A percentile compares a stretch with the other conserved stretches of the same genome.
Conservation (phyloP, 2,113 vertebrate genomes). For the Macroglossus sobrinus region DNA sequence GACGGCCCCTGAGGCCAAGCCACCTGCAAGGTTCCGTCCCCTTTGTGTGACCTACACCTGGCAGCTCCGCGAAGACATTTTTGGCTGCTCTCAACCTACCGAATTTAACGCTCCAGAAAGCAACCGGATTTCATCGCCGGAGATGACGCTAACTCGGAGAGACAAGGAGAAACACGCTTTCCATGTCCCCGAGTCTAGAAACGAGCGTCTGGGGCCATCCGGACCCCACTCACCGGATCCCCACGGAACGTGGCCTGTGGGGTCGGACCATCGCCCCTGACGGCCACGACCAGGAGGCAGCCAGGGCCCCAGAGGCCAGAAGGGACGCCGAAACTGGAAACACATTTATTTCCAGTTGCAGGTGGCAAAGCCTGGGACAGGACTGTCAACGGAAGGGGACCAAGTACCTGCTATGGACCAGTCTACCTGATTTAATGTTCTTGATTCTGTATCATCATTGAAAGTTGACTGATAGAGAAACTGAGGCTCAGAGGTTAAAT, state of each 20-base stretch:
- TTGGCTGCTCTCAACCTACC: conserved; percentile 80
- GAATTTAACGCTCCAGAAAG: conserved; percentile 94
- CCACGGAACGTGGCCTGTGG: background rate
- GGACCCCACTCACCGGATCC: background rate
- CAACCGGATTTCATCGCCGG: conserved; percentile 82
- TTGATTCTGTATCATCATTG: background rate
- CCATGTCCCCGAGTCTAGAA: conserved; percentile 47
- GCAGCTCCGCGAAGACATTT: conserved; percentile 82
- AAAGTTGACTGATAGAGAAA: background rate
- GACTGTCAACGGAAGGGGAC: background rate
- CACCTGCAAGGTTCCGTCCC: conserved; percentile 82
- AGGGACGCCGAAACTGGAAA: conserved; percentile 15
- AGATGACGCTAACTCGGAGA: conserved; percentile 90
- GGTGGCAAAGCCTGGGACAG: conserved; percentile 21
- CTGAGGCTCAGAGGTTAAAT: background rate
- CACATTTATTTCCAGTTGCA: no score
- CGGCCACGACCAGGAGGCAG: background rate
- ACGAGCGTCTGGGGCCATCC: conserved; percentile 61
- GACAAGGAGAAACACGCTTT: conserved; percentile 82
- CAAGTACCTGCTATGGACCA: background rate
- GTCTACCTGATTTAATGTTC: background rate
- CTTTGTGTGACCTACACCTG: conserved; percentile 84
- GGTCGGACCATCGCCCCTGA: background rate
- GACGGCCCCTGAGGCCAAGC: conserved; percentile 80
- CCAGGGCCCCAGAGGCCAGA: background rate